Evolutionary conservation across 2,888 invertebrate genomes (phyloP).

Genomic region (Leptopilina myrica): DNA sequence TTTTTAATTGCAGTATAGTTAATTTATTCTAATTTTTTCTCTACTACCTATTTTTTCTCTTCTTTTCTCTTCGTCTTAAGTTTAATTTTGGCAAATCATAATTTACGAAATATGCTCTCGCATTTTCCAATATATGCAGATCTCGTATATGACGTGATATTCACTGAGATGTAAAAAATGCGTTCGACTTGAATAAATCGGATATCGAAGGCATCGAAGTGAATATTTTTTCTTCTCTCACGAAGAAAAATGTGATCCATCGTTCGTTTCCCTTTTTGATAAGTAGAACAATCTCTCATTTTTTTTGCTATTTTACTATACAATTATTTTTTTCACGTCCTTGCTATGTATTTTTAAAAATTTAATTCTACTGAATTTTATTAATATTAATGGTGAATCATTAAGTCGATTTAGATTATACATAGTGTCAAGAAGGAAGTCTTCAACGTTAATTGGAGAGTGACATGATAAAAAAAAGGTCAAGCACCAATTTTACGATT

Average conservation of each 20-base stretch:
- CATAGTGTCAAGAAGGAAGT: no score
- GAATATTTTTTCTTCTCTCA: conserved; percentile 21
- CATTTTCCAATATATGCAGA: conserved; percentile 27
- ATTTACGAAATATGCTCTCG: conserved; percentile 1
- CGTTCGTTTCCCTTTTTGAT: conserved; percentile 7
- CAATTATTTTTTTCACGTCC: conserved; percentile 9
- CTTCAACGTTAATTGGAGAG: no score
- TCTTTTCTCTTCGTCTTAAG: neutral
- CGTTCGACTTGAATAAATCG: conserved; percentile 39
- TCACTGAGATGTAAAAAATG: conserved; percentile 32
- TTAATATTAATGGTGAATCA: neutral
- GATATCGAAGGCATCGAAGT: conserved; percentile 26
- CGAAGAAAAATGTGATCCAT: conserved; percentile 27
- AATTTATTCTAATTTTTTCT: no score
- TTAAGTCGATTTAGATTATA: no score
- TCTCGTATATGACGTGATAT: conserved; percentile 37
- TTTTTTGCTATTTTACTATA: conserved; percentile 7
- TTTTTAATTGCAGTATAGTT: no score
- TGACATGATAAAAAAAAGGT: no score
- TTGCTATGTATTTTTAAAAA: neutral
- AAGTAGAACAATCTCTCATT: conserved; percentile 21
- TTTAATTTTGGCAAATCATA: neutral
- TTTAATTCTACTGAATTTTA: neutral
- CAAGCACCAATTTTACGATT: no score
- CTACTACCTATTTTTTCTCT: neutral